Conservation (phyloP, 2,113 vertebrate genomes). For the Xiphias gladius region DNA sequence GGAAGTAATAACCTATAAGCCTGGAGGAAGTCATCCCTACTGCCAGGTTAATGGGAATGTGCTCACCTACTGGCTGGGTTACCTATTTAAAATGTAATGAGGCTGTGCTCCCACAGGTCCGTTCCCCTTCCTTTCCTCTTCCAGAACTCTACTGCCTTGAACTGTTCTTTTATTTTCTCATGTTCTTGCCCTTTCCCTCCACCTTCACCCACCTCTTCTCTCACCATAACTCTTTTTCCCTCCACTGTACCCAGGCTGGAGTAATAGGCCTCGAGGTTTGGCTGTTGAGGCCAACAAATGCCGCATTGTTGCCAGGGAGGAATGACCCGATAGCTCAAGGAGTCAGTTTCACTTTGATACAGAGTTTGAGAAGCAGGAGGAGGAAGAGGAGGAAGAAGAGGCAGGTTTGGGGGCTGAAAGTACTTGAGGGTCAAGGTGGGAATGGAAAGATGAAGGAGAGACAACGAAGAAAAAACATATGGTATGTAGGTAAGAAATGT, state of each 20-base stretch:
- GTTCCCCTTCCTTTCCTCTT: neutral
- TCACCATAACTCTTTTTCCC: slow-evolving; percentile 53
- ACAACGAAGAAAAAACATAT: neutral
- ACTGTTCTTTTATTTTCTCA: slow-evolving; percentile 48
- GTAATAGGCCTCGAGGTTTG: neutral
- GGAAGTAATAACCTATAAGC: slow-evolving; percentile 72
- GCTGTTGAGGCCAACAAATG: slow-evolving; percentile 57
- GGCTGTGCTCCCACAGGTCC: slow-evolving; percentile 7
- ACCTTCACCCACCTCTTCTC: slow-evolving; percentile 33
- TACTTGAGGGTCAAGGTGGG: neutral
- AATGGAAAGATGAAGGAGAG: neutral
- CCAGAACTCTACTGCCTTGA: neutral
- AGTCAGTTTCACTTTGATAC: slow-evolving; percentile 53
- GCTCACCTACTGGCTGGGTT: slow-evolving; percentile 63
- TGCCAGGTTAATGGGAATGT: slow-evolving; percentile 52
- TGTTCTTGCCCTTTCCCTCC: slow-evolving; percentile 37
- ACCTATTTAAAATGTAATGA: slow-evolving; percentile 27
- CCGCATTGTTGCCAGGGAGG: slow-evolving; percentile 69
- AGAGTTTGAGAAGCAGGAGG: slow-evolving; percentile 15
- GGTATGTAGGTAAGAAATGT: neutral
- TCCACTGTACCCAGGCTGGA: slow-evolving; percentile 44
- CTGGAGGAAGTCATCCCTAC: slow-evolving; percentile 59
- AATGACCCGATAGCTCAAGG: slow-evolving; percentile 28
- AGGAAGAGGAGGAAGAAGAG: neutral
- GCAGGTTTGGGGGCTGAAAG: neutral